A percentile compares a stretch with the other conserved stretches of the same genome.
These are phyloP conservation scores for Myotis vivesi DNA, from an alignment of 2,797 vertebrate genomes.

Conservation along the genomic window DNA sequence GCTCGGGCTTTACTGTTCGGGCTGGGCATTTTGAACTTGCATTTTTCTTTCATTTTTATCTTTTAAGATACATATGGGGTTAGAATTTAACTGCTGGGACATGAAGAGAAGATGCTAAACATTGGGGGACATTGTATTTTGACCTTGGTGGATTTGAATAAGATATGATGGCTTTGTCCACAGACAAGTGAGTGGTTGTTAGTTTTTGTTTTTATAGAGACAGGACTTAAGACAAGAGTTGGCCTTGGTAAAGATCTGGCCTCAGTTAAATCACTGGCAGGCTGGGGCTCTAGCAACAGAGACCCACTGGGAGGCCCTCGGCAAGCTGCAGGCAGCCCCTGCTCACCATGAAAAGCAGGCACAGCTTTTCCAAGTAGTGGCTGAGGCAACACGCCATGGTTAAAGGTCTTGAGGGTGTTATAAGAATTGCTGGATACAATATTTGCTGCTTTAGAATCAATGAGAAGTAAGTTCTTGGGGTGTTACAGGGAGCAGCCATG, in stretches of 20 bases:
- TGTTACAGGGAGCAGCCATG: background rate
- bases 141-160: background rate
- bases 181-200: background rate
- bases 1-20: background rate
- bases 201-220: background rate
- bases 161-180: background rate
- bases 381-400: background rate
- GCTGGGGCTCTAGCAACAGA: background rate
- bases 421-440: background rate
- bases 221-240: background rate
- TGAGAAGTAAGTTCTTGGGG: background rate
- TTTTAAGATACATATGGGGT: background rate
- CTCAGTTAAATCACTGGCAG: background rate
- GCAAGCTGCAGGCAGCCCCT: background rate
- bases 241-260: background rate
- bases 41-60: background rate
- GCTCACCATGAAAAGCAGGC: background rate
- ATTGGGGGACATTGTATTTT: background rate
- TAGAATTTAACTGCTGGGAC: background rate
- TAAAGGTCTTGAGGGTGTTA: background rate
- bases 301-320: background rate
- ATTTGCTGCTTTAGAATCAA: background rate
- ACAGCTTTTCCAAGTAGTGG: background rate
- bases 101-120: background rate
- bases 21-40: background rate